Evolutionary conservation across 2,888 invertebrate genomes (phyloP).

Genomic region (Stenchaetothrips biformis): DNA sequence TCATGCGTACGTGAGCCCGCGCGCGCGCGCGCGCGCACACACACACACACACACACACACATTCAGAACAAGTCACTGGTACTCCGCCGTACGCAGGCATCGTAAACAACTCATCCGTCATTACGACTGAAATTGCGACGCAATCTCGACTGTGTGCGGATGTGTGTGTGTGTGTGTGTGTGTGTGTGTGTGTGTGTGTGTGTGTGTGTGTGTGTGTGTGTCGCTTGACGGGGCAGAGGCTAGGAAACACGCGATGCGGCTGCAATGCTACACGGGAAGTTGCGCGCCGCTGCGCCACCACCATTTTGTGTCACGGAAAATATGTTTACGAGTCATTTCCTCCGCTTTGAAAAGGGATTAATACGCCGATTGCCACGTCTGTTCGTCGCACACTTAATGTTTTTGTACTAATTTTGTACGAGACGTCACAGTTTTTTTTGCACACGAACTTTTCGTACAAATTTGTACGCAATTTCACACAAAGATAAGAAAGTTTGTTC

Average conservation of each 20-base stretch:
- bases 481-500: no score
- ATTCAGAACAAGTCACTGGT: not conserved
- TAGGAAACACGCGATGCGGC: not conserved
- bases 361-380: no score
- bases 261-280: not conserved
- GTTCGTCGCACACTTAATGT: no score
- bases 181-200: not conserved
- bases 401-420: no score
- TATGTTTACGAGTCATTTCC: no score
- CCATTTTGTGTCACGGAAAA: no score
- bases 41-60: not conserved
- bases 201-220: not conserved
- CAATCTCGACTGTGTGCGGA: not conserved
- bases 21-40: not conserved
- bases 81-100: not conserved
- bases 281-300: no score
- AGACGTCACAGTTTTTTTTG: no score
- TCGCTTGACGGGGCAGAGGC: not conserved
- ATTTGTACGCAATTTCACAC: no score
- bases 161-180: not conserved
- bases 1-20: not conserved
- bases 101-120: conserved; percentile 24
- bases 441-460: no score
- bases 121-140: conserved; percentile 17
- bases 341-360: no score